These are phyloP conservation scores for Cistogaster globosa DNA, from an alignment of 2,888 invertebrate species.

Conservation along the genomic window DNA sequence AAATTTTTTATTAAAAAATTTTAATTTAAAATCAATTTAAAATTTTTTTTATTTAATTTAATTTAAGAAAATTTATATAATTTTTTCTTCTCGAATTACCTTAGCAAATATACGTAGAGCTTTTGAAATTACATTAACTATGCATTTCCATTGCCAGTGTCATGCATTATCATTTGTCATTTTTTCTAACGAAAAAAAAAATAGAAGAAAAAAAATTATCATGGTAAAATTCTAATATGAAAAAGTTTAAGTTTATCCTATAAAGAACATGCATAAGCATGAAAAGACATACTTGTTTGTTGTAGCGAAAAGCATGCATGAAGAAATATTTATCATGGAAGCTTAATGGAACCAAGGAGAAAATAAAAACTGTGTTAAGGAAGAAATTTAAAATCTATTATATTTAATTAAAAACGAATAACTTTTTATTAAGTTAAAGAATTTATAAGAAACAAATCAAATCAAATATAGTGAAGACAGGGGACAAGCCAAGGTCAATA, in stretches of 20 bases:
- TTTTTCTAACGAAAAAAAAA: conserved; percentile 18
- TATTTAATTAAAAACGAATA: too few species aligned
- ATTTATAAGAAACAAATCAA: too few species aligned
- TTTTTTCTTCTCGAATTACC: too few species aligned
- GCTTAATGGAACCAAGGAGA: conserved; percentile 37
- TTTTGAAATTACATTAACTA: not conserved
- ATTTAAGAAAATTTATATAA: too few species aligned
- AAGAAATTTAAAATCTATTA: too few species aligned
- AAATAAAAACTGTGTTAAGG: not conserved
- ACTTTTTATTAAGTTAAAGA: too few species aligned
- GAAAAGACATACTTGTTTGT: conserved; percentile 44
- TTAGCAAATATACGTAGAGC: too few species aligned
- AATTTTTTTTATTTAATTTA: too few species aligned
- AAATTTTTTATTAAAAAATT: not conserved
- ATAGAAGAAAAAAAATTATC: not conserved
- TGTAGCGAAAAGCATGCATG: conserved; percentile 25
- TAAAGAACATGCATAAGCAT: conserved; percentile 39
- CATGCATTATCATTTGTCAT: conserved; percentile 66
- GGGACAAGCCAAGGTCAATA: too few species aligned
- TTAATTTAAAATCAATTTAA: not conserved
- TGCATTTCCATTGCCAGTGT: conserved; percentile 25
- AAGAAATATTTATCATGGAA: not conserved
- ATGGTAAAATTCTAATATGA: conserved; percentile 61
- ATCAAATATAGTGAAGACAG: too few species aligned
- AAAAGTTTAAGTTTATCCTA: conserved; percentile 63